Evolutionary conservation across 1,140 invertebrate genomes (phyloP), one percentile per base, ranked within the genome.

Genomic region (Schlechtendalia chinensis): DNA sequence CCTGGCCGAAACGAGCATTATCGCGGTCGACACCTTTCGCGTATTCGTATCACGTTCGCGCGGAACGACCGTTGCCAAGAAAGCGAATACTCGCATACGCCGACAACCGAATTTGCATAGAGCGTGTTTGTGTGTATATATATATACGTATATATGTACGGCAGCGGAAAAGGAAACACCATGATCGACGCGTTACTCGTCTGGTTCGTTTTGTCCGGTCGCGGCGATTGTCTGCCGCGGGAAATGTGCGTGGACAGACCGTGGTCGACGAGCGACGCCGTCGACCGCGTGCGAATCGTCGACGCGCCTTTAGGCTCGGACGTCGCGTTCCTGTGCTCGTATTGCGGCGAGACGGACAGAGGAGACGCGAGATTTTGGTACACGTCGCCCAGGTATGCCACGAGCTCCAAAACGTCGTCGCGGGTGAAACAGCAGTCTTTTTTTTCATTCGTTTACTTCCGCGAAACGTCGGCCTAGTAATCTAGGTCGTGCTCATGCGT

Each of bases 11-110:
- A 56, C 72, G 12, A 29, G 22, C 17, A 56, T 32, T 65, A 45
- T 32, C 39, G 32, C 27, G 1, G 27, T 72, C 19, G 56, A 58
- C 29, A 58, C 19, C 22, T n/a, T 16, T 45, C 14, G 54, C 59
- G 32, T 27, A 79, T 79, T 79, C 75, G 22, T 63, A 79, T 79
- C 75, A 79, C 75, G 75, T 79, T 77, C 32, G 8, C 27, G n/a
- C 19, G n/a, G 67, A 8, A 45, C 22, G n/a, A 75, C 75, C n/a
- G 75, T 79, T 61, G 75, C 75, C 75, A 79, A 79, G 75, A 79
- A 63, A 79, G 61, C 75, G 12, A 50, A 29, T 54, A 72, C 45
- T n/a, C n/a, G n/a, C n/a, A 8, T 8, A 39, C 32, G 32, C 32
- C 32, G 8, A 39, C 32, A 8, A 8, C 32, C 3, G 32, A 39